Evolutionary conservation across 2,797 vertebrate species (phyloP), one percentile per base, ranked within the genome.

Genomic region (Chloroceryle amazona): DNA sequence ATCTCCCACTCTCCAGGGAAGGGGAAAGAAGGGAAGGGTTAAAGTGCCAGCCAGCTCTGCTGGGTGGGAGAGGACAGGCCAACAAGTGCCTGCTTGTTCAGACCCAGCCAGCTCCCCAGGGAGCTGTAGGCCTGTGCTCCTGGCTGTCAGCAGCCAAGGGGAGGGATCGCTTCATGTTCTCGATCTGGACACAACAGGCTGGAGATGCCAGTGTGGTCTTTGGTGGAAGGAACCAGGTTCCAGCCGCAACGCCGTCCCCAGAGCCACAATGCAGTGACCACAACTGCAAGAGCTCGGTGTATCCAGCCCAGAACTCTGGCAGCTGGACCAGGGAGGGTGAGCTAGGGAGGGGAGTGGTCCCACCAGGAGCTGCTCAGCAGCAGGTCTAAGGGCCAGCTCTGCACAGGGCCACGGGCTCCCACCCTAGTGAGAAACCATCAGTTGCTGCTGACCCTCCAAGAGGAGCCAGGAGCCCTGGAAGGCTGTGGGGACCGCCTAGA

Each of bases 81-180:
- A 94, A 96, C 95, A 96, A 93, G 88, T 3, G 65, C 33, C 51
- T 70, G 19, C 94, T 95, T 96, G 95, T 96, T 96, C 80, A 78
- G 61, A 35, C 3, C 15, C 19, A 37, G 71, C 16, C 26, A 51
- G 15, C 49, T 51, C 49, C 49, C 9, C 1, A 39, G 75, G 55
- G 58, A 75, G 42, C 4, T 67, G 33, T 5, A 51, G 17, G 29
- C 42, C 3, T 8, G 9, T 3, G 3, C 47, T 23, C 47, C 62
- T 19, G 63, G 20, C 86, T 66, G 46, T 35, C 51, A 63, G 37
- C 66, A 61, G 46, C 33, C 41, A 42, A 42, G 67, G 35, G 20
- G 42, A 68, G 25, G 28, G 7, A 42, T 72, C 25, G 68, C 51
- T 57, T 47, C 26, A 25, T 63, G 60, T 75, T 68, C 54, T 65